Percentiles rank a stretch among this genome's conserved stretches.
phyloP scores from a whole-genome alignment of 2,888 invertebrate genomes.

The Scelioninae gen. 2 region DNA sequence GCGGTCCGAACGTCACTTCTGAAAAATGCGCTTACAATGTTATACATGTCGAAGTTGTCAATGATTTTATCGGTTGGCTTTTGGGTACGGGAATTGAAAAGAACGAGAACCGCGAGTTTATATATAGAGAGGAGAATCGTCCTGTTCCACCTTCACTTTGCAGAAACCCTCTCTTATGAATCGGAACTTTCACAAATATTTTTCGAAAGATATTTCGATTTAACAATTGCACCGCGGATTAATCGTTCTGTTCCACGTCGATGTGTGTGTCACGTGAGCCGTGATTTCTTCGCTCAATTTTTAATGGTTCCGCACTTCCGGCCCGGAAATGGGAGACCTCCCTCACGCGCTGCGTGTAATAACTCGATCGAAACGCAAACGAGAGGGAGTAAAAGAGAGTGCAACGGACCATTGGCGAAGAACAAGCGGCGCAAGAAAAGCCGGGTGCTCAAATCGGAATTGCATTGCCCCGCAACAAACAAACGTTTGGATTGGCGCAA shows the following conservation, averaged over 20 bases:
- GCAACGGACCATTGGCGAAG: conserved; percentile 36
- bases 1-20: conserved; percentile 56
- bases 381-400: conserved; percentile 42
- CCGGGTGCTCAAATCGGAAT: conserved; percentile 19
- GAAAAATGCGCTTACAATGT: conserved; percentile 66
- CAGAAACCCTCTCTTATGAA: conserved; percentile 60
- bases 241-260: conserved; percentile 10
- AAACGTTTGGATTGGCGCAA: conserved; percentile 23
- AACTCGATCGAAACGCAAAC: conserved; percentile 23
- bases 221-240: conserved; percentile 13
- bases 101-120: conserved; percentile 67
- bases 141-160: conserved; percentile 73
- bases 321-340: conserved; percentile 37
- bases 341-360: conserved; percentile 50
- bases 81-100: conserved; percentile 66
- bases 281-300: conserved; percentile 22
- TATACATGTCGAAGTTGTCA: conserved; percentile 64
- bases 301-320: conserved; percentile 39
- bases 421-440: conserved; percentile 38
- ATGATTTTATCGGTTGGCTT: conserved; percentile 48
- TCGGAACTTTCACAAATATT: conserved; percentile 60
- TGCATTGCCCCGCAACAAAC: conserved; percentile 2
- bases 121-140: conserved; percentile 66
- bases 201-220: conserved; percentile 38
- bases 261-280: conserved; percentile 13